Evolutionary conservation across 2,888 invertebrate species (phyloP).

Genomic region (Hyposoter didymator): DNA sequence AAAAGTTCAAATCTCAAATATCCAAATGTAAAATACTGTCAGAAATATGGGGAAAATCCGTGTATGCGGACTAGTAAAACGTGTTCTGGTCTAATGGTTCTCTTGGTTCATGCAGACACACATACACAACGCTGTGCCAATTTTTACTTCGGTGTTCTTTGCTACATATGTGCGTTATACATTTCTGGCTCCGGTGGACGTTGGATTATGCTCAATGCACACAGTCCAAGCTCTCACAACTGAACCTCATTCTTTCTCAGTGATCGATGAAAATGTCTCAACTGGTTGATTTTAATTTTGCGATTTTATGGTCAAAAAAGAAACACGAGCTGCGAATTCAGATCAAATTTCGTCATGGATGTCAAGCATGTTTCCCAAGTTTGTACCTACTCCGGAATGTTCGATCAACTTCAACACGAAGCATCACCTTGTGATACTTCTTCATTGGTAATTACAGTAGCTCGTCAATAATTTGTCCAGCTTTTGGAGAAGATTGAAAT

Average conservation of each 20-base stretch:
- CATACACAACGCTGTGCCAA: conserved; percentile 57
- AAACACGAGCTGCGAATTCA: neutral
- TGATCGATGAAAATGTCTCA: neutral
- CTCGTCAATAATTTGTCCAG: neutral
- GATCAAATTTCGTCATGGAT: neutral
- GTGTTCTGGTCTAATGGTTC: conserved; percentile 77
- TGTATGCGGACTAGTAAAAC: conserved; percentile 64
- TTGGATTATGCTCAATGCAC: conserved; percentile 4
- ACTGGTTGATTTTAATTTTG: neutral
- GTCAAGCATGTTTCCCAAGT: neutral
- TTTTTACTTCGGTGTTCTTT: conserved; percentile 62
- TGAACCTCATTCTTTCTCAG: neutral
- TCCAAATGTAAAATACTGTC: conserved; percentile 7
- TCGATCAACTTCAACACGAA: neutral
- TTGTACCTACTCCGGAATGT: neutral
- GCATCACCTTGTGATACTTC: neutral
- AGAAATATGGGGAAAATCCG: conserved; percentile 40
- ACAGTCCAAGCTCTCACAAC: conserved; percentile 29
- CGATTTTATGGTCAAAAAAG: neutral
- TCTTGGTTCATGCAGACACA: conserved; percentile 10
- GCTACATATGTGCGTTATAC: conserved; percentile 32
- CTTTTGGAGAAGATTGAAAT: neutral
- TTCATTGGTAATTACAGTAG: neutral
- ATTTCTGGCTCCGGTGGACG: conserved; percentile 11
- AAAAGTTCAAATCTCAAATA: neutral